Evolutionary conservation across 2,888 invertebrate species (phyloP), one percentile per base, ranked within the genome.

Genomic region (Pharmacophagus antenor): DNA sequence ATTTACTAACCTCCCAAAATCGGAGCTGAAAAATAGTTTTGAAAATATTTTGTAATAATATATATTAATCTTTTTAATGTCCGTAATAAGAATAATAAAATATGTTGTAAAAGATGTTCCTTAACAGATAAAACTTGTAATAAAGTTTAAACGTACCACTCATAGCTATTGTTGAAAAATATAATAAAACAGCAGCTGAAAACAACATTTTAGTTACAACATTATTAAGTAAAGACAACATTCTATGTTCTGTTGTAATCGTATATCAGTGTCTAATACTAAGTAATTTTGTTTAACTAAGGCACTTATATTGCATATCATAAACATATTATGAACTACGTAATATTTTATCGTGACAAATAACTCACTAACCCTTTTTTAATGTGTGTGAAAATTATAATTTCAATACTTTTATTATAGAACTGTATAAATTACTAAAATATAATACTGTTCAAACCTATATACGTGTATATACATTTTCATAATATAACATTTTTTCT

Each of bases 341-440:
- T n/a, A n/a, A 27, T 27, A n/a, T 10, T 27, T 41, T 41, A 17
- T 41, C 41, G 41, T 41, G 41, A 41, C 41, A 41, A n/a, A 41
- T n/a, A 41, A 41, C 27, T n/a, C n/a, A 37, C 15, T 37, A 4
- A 4, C 37, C 5, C 15, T 37, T 37, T 37, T 15, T n/a, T 37
- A n/a, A 37, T 37, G 37, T 37, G 15, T 37, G n/a, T 37, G 37
- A 37, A 37, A 37, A 37, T 15, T 37, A 37, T 37, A 15, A 15
- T 15, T 37, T 37, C 15, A 15, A 15, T 37, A 37, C 4, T 37
- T 37, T 37, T 37, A 37, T 37, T 37, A n/a, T 37, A 15, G 37
- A 3, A 37, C 15, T n/a, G n/a, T 4, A n/a, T 1, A 2, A 27
- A 12, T 31, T 15, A 31, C 12, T 12, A n/a, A n/a, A n/a, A n/a